Percentiles rank a stretch among this genome's conserved stretches.
phyloP scores from a whole-genome alignment of 2,113 vertebrate species.

The Talpa occidentalis region DNA sequence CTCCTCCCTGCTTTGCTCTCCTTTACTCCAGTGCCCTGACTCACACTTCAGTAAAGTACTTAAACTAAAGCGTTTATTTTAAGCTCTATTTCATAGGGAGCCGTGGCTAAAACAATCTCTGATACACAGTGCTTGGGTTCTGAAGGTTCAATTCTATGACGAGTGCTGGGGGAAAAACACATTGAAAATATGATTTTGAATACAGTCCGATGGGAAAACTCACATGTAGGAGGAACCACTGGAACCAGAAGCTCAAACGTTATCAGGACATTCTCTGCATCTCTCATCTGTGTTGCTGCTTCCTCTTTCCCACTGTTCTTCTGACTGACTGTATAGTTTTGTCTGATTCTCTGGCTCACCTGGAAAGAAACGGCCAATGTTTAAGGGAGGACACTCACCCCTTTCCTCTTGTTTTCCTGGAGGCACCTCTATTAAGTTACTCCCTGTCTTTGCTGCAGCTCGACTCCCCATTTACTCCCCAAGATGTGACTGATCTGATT shows the following conservation, averaged over 20 bases:
- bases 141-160: not conserved
- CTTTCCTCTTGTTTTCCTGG: not conserved
- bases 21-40: not conserved
- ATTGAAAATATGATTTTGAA: not conserved
- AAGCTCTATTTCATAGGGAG: not conserved
- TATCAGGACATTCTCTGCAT: not conserved
- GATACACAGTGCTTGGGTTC: not conserved
- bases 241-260: not conserved
- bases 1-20: not conserved
- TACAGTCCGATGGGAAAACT: not conserved
- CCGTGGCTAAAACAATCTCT: not conserved
- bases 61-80: not conserved
- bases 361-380: not conserved
- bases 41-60: not conserved
- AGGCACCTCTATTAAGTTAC: not conserved
- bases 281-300: not conserved
- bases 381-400: not conserved
- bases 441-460: not conserved
- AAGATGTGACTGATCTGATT: not conserved
- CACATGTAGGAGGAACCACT: not conserved
- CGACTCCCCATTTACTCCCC: not conserved
- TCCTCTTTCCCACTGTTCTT: not conserved
- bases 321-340: not conserved
- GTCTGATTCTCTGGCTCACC: not conserved
- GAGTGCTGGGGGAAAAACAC: not conserved